phyloP scores from a whole-genome alignment of 2,113 vertebrate genomes.

The Erythrolamprus reginae region DNA sequence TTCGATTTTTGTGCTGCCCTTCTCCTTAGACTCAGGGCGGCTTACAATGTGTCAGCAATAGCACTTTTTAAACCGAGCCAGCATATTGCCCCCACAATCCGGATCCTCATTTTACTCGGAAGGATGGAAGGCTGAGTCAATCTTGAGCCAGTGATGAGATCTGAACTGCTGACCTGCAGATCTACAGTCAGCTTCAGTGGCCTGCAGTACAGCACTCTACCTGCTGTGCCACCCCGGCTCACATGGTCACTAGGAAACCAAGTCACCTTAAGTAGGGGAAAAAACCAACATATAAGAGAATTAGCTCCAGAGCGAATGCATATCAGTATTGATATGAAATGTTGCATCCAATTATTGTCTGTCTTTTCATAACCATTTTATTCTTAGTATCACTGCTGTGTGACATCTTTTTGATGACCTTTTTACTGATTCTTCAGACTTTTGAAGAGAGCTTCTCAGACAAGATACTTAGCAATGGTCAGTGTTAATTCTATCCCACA shows the following conservation, averaged over 20 bases:
- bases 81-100: no score
- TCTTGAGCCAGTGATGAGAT: no score
- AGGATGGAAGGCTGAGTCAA: no score
- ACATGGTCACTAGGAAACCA: background rate
- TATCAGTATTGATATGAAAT: background rate
- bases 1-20: no score
- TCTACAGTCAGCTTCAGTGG: no score
- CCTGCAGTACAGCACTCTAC: no score
- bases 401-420: background rate
- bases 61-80: no score
- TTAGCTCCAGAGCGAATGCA: background rate
- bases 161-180: no score
- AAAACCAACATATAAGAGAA: background rate
- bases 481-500: background rate
- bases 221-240: no score
- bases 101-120: no score
- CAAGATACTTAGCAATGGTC: background rate
- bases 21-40: no score
- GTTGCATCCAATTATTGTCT: background rate
- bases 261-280: background rate
- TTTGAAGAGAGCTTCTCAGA: background rate
- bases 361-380: background rate
- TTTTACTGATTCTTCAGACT: background rate
- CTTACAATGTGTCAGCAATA: no score
- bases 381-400: background rate